phyloP scores from a whole-genome alignment of 1,140 invertebrate species.

The Pseudomyrmex gracilis region DNA sequence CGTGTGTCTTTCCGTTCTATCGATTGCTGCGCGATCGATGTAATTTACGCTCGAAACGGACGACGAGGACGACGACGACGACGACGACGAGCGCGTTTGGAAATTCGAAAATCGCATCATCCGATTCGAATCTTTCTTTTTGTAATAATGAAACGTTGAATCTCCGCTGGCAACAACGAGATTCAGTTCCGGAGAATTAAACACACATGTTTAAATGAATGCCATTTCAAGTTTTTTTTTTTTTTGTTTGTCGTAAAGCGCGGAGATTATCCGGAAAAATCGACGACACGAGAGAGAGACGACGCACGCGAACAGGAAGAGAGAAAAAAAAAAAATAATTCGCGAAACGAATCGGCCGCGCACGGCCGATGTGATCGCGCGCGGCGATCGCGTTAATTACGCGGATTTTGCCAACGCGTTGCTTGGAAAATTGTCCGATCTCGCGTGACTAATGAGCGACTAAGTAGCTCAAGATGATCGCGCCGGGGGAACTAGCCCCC shows the following conservation, averaged over 20 bases:
- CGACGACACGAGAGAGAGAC: background rate
- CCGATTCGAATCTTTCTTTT: background rate
- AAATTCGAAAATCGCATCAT: background rate
- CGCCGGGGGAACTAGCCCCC: constrained; percentile 37
- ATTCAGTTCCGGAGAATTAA: background rate
- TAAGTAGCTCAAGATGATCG: constrained; percentile 57
- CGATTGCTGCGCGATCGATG: background rate
- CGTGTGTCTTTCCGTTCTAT: background rate
- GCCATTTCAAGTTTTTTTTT: too few relatives aligned
- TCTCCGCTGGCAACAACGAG: background rate
- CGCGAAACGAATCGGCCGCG: background rate
- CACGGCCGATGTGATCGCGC: background rate
- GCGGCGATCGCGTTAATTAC: constrained; percentile 32
- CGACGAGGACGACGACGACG: too few relatives aligned
- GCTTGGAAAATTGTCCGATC: constrained; percentile 51
- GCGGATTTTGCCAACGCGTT: constrained; percentile 16
- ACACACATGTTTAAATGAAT: background rate
- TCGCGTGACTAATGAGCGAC: constrained; percentile 54
- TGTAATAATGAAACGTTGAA: background rate
- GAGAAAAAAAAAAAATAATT: too few relatives aligned
- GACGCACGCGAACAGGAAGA: background rate
- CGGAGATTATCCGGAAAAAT: too few relatives aligned
- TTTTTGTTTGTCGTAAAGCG: too few relatives aligned
- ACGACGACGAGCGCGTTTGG: too few relatives aligned
- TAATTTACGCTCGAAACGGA: constrained; percentile 16